phyloP scores from a whole-genome alignment of 2,888 invertebrate species.

The Lapara coniferarum region DNA sequence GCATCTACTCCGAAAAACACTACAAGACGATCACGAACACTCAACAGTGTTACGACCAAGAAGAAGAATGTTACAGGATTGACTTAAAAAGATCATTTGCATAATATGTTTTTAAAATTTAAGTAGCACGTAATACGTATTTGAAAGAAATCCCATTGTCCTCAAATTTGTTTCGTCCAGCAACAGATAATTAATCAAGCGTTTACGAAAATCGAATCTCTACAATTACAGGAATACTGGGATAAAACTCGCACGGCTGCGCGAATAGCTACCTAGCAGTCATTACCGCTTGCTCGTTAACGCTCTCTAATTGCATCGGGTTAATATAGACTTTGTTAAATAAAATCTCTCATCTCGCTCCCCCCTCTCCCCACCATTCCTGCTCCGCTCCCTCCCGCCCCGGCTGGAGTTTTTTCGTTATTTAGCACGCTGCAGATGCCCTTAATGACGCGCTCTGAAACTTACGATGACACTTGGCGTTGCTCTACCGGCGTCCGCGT shows the following conservation, averaged over 20 bases:
- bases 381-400: conserved; percentile 40
- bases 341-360: conserved; percentile 80
- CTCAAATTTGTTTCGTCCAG: background rate
- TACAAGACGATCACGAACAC: too few species aligned
- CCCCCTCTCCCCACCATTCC: conserved; percentile 43
- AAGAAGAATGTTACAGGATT: too few species aligned
- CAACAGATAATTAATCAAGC: background rate
- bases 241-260: conserved; percentile 37
- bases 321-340: conserved; percentile 84
- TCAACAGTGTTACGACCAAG: too few species aligned
- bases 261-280: conserved; percentile 70
- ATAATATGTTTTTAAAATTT: too few species aligned
- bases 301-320: conserved; percentile 82
- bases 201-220: background rate
- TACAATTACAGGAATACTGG: background rate
- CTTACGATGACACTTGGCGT: conserved; percentile 83
- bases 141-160: background rate
- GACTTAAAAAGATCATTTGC: background rate
- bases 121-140: too few species aligned
- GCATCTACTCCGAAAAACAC: too few species aligned
- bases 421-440: conserved; percentile 82
- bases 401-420: conserved; percentile 71
- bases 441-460: conserved; percentile 82
- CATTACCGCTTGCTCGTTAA: conserved; percentile 82
- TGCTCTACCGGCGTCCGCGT: conserved; percentile 57